Base-by-base conservation (phyloP, 2,797 vertebrate genomes). In the Clangula hyemalis region DNA sequence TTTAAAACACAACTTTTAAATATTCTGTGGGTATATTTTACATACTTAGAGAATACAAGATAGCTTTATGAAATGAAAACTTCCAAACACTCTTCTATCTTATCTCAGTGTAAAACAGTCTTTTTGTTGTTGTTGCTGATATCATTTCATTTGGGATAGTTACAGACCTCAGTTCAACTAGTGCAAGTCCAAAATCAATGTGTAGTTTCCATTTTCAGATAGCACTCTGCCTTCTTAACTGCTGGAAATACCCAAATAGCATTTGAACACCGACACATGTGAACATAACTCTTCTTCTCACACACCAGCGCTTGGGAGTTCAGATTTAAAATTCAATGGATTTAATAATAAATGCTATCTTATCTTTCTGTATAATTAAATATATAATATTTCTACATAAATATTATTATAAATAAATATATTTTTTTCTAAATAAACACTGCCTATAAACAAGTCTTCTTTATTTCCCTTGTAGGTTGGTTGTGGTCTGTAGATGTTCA, bases 11-110 rank as follows among this genome's bases (percentile, higher is more conserved):
- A 91, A 39, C 70, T 89, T 57, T 88, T 91, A 96, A 95, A 94
- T 92, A 94, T 69, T 80, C 49, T 93, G 36, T 89, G 68, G 47
- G 73, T 94, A 85, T 92, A 95, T 87, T 94, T 96, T 93, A 93
- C 85, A 97, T 76, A 95, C 75, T 30, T 83, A 77, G 88, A 95
- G 72, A 94, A 93, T 87, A 94, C 80, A 88, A 32, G 74, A 96
- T 94, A 89, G 69, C 80, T 97, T 93, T 95, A 93, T 88, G 87
- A 85, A 96, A 95, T 82, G 39, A 81, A 75, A 84, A 85, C 74
- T 94, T 96, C 89, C 93, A 95, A 95, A 79, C 5, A 36, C 41
- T 62, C 87, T 91, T 95, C 47, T 49, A 24, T 49, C 47, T 49
- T 49, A 49, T 49, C 22, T 49, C 47, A 49, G 12, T 49, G 47